Percentiles rank a stretch among this genome's conserved stretches.
These are phyloP conservation scores for Dryadula phaetusa DNA, from an alignment of 2,888 invertebrate species.

Conservation along the genomic window DNA sequence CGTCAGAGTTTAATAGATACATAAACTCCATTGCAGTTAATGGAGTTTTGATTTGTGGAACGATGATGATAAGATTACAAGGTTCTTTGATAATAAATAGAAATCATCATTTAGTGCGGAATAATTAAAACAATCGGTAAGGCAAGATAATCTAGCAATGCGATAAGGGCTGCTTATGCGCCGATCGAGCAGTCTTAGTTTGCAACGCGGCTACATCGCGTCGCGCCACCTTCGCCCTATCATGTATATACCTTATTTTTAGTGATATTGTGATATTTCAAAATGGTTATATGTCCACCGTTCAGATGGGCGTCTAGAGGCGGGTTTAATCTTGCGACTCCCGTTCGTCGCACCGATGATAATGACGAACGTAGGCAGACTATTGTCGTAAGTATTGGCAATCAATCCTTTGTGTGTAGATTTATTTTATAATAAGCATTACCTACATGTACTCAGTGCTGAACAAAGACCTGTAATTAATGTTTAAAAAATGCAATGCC, in stretches of 20 bases:
- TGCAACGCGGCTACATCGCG: slow-evolving; percentile 75
- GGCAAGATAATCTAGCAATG: slow-evolving; percentile 73
- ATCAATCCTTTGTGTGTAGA: slow-evolving; percentile 19
- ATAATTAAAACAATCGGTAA: slow-evolving; percentile 83
- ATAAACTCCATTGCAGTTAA: slow-evolving; percentile 33
- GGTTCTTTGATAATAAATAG: slow-evolving; percentile 74
- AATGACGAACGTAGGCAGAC: slow-evolving; percentile 61
- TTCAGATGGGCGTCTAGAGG: slow-evolving; percentile 73
- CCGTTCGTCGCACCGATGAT: slow-evolving; percentile 49
- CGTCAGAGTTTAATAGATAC: slow-evolving; percentile 30
- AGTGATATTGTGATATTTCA: slow-evolving; percentile 29
- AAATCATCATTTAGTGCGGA: slow-evolving; percentile 73
- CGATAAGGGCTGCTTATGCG: slow-evolving; percentile 72
- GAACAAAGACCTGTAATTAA: not conserved
- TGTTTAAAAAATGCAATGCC: not conserved
- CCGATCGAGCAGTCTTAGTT: slow-evolving; percentile 62
- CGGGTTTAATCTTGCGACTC: slow-evolving; percentile 66
- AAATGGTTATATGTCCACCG: slow-evolving; percentile 78
- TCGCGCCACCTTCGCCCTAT: slow-evolving; percentile 48
- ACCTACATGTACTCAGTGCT: not conserved
- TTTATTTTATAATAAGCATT: not conserved
- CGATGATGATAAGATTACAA: slow-evolving; percentile 80
- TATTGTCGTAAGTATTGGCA: slow-evolving; percentile 63
- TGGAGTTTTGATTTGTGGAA: slow-evolving; percentile 62
- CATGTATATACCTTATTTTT: slow-evolving; percentile 23